Evolutionary conservation across 2,888 invertebrate genomes (phyloP).

Genomic region (Hirtodrosophila histrioides): DNA sequence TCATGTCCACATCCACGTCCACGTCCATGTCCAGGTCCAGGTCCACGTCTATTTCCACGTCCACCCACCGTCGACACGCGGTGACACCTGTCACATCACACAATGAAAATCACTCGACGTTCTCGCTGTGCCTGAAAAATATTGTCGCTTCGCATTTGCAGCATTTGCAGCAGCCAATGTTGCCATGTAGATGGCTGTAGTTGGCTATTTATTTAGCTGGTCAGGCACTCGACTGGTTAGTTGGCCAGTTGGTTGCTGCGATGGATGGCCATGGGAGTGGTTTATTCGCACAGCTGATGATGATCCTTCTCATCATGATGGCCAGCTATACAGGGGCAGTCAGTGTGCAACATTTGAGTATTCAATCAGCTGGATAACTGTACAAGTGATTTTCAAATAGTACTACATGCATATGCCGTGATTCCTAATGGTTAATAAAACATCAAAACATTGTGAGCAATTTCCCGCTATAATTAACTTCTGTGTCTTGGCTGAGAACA

Average conservation of each 20-base stretch:
- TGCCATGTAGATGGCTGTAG: too few species aligned
- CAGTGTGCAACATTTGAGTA: constrained; percentile 45
- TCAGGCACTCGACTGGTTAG: constrained; percentile 43
- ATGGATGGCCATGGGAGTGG: constrained; percentile 29
- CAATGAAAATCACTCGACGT: constrained; percentile 78
- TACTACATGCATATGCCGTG: not conserved
- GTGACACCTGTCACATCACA: constrained; percentile 80
- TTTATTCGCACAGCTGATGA: constrained; percentile 12
- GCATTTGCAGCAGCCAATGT: constrained; percentile 15
- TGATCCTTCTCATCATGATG: not conserved
- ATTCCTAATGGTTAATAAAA: constrained; percentile 37
- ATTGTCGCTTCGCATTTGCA: constrained; percentile 63
- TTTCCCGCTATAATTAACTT: constrained; percentile 13
- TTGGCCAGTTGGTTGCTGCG: constrained; percentile 39
- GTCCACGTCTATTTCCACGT: constrained; percentile 30
- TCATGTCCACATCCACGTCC: constrained; percentile 1
- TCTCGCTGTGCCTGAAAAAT: constrained; percentile 39
- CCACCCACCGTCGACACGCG: constrained; percentile 67
- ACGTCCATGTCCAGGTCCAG: constrained; percentile 20
- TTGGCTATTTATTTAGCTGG: constrained; percentile 66
- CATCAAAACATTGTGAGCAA: constrained; percentile 1
- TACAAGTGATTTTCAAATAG: constrained; percentile 30
- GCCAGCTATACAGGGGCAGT: constrained; percentile 36
- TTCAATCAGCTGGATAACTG: constrained; percentile 57
- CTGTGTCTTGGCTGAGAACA: not conserved